Base-by-base conservation (phyloP, 2,113 vertebrate genomes). In the Machaerirhynchus nigripectus region DNA sequence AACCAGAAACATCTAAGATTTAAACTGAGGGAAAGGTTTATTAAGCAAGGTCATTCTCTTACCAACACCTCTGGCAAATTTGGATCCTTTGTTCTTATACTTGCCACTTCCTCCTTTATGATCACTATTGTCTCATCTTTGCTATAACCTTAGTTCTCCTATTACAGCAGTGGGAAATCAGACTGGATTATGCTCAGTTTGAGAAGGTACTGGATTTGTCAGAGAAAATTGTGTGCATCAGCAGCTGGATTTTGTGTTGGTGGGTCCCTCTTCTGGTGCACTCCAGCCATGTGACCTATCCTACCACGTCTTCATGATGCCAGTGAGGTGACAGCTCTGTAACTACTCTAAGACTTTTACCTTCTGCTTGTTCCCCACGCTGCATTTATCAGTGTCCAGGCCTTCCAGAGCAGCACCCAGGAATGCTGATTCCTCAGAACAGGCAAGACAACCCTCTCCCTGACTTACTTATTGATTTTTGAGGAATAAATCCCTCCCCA, bases 311-410 rank as follows among this genome's bases (percentile, higher is more conserved):
- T 61, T 71, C n/a, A 31, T 22, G 20, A 55, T 8, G 18, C 7
- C 64, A 40, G 1, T 22, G 21, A 81, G 8, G 20, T 63, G 42
- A 68, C 42, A 73, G 49, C 42, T 37, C 39, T 49, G 27, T 33
- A 84, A 77, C 26, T 44, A 42, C 65, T 40, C 28, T 20, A 13
- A 26, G 44, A 64, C 7, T 52, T 55, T 33, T 59, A 60, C 76
- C 12, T 57, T 37, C 22, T n/a, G 19, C 33, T 73, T 52, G 47
- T 13, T 82, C 16, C 14, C 30, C 22, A 27, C 0, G 0, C 37
- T 56, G 70, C 33, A 42, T 27, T 65, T 2, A 11, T 27, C 39
- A 49, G 31, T 31, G 50, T 13, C 35, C 50, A 70, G 24, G 24
- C 40, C 44, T 46, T 84, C 46, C 53, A 86, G 31, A 88, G 56